Conservation (phyloP, 2,888 invertebrate species). For the Stenotaenia linearis region DNA sequence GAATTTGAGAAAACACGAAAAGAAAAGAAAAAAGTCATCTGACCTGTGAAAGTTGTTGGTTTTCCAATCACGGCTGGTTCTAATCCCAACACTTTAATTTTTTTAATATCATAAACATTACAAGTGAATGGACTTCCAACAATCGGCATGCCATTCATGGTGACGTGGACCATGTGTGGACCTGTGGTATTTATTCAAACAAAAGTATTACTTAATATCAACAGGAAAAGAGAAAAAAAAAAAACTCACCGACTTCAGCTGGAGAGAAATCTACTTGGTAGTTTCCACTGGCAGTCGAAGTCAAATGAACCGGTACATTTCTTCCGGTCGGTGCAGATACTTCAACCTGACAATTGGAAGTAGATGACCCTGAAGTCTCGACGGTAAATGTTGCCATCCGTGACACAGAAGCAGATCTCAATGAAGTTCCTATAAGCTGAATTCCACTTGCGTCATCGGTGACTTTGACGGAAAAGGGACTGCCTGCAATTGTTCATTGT, state of each 20-base stretch:
- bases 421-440: slow-evolving; percentile 55
- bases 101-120: slow-evolving; percentile 82
- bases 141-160: slow-evolving; percentile 65
- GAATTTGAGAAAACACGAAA: not conserved
- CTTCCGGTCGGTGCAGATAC: slow-evolving; percentile 53
- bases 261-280: slow-evolving; percentile 76
- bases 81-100: slow-evolving; percentile 52
- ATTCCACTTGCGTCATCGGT: slow-evolving; percentile 48
- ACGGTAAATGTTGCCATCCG: slow-evolving; percentile 58
- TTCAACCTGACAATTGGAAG: slow-evolving; percentile 42
- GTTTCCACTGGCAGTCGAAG: slow-evolving; percentile 56
- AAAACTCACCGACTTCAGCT: slow-evolving; percentile 59
- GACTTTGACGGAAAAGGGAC: slow-evolving; percentile 85
- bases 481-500: slow-evolving; percentile 30
- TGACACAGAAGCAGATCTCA: slow-evolving; percentile 64
- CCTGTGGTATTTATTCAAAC: too few relatives aligned
- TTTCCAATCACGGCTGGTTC: slow-evolving; percentile 45
- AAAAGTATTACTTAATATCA: too few relatives aligned
- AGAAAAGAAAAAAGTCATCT: slow-evolving; percentile 31
- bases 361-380: slow-evolving; percentile 54
- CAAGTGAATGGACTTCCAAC: slow-evolving; percentile 89
- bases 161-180: slow-evolving; percentile 73
- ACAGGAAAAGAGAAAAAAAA: too few relatives aligned
- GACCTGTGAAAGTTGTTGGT: slow-evolving; percentile 47
- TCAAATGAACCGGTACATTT: slow-evolving; percentile 66